Conservation (phyloP, 2,113 vertebrate species). For the Gracilinanus agilis region DNA sequence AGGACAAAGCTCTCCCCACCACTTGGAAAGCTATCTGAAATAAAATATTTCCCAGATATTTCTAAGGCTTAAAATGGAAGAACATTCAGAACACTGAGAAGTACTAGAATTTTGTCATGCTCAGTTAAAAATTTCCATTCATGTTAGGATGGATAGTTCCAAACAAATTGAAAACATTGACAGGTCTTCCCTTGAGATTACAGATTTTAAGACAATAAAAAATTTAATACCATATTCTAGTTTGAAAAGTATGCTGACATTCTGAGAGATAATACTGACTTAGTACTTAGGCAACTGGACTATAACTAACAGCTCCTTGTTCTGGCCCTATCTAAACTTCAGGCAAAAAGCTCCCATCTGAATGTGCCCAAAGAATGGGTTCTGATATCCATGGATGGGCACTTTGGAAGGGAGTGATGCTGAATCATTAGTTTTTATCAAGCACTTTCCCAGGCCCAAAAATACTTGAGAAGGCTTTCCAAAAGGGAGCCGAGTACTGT, state of each 20-base stretch:
- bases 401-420: background rate
- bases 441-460: background rate
- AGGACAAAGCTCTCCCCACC: background rate
- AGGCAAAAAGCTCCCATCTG: background rate
- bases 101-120: background rate
- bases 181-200: constrained; percentile 23
- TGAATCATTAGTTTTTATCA: background rate
- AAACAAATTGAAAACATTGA: constrained; percentile 12
- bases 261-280: constrained; percentile 18
- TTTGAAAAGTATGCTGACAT: constrained; percentile 2
- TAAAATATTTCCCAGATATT: background rate
- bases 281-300: constrained; percentile 42
- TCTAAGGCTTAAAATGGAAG: background rate
- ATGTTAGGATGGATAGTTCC: background rate
- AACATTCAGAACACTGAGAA: background rate
- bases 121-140: constrained; percentile 13
- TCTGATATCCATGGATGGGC: background rate
- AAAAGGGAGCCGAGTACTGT: background rate
- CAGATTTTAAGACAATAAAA: constrained; percentile 9
- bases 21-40: background rate
- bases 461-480: background rate
- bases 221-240: constrained; percentile 10
- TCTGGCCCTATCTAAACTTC: background rate
- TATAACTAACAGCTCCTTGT: constrained; percentile 39
- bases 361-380: background rate